phyloP scores from a whole-genome alignment of 1,140 invertebrate species.

The Drosophila bifasciata region DNA sequence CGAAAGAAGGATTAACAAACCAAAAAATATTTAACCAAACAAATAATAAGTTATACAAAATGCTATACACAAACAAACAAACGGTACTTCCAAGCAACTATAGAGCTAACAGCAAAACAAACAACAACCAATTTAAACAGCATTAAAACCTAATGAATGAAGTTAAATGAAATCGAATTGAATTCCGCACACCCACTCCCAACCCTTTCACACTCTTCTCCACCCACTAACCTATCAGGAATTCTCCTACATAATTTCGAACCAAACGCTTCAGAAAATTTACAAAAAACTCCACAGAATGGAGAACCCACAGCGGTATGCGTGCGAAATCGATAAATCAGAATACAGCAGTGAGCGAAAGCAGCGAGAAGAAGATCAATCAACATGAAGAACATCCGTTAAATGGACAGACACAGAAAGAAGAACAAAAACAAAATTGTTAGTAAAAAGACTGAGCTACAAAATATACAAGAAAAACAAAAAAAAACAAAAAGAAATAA shows the following conservation, averaged over 20 bases:
- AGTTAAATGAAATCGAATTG: slow-evolving; percentile 33
- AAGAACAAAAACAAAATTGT: slow-evolving; percentile 66
- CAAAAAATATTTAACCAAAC: slow-evolving; percentile 70
- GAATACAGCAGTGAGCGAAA: slow-evolving; percentile 11
- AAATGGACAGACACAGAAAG: slow-evolving; percentile 52
- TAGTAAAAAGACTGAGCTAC: slow-evolving; percentile 83
- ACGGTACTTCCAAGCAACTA: slow-evolving; percentile 82
- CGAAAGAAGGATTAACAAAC: slow-evolving; percentile 24
- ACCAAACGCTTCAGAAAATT: slow-evolving; percentile 7
- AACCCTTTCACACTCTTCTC: background rate
- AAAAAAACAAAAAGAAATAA: slow-evolving; percentile 29
- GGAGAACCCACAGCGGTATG: slow-evolving; percentile 8
- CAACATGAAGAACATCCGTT: slow-evolving; percentile 35
- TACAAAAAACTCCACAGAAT: background rate
- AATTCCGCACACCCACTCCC: background rate
- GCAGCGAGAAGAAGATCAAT: slow-evolving; percentile 19
- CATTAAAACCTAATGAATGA: slow-evolving; percentile 2
- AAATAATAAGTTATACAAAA: slow-evolving; percentile 72
- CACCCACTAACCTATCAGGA: slow-evolving; percentile 12
- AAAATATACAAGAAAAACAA: slow-evolving; percentile 64
- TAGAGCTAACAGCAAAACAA: slow-evolving; percentile 69
- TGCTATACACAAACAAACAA: slow-evolving; percentile 50
- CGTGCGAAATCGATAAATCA: slow-evolving; percentile 19
- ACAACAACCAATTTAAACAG: slow-evolving; percentile 28
- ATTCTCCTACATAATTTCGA: slow-evolving; percentile 22